Evolutionary conservation across 2,113 vertebrate species (phyloP).

Genomic region (Ceuthmochares aereus): DNA sequence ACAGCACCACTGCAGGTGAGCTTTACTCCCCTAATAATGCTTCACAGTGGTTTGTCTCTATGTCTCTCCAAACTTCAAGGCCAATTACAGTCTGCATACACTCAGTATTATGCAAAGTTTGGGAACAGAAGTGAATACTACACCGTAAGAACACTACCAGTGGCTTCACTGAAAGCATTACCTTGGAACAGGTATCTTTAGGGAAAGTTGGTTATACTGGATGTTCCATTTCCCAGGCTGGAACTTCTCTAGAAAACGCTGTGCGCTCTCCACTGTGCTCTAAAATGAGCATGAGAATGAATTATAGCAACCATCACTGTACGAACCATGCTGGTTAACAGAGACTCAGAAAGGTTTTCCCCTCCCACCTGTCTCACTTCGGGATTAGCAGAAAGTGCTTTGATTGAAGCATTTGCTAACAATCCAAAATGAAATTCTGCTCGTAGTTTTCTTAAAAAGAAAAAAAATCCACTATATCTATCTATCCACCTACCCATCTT

Average conservation of each 20-base stretch:
- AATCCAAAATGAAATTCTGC: neutral
- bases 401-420: neutral
- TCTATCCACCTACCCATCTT: neutral
- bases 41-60: neutral
- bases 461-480: neutral
- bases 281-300: slow-evolving; percentile 53
- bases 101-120: neutral
- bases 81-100: neutral
- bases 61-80: neutral
- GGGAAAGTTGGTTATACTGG: slow-evolving; percentile 83
- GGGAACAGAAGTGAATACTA: neutral
- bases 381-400: neutral
- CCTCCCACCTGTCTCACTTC: neutral
- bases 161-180: slow-evolving; percentile 51
- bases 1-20: neutral
- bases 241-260: slow-evolving; percentile 85
- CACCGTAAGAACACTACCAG: neutral
- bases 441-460: neutral
- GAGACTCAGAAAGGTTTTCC: neutral
- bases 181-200: slow-evolving; percentile 91
- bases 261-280: slow-evolving; percentile 94
- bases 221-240: slow-evolving; percentile 90
- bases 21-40: neutral
- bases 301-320: neutral
- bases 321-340: neutral